Evolutionary conservation across 2,888 invertebrate species (phyloP), one percentile per base, ranked within the genome.

Genomic region (Plagodis dolabraria): DNA sequence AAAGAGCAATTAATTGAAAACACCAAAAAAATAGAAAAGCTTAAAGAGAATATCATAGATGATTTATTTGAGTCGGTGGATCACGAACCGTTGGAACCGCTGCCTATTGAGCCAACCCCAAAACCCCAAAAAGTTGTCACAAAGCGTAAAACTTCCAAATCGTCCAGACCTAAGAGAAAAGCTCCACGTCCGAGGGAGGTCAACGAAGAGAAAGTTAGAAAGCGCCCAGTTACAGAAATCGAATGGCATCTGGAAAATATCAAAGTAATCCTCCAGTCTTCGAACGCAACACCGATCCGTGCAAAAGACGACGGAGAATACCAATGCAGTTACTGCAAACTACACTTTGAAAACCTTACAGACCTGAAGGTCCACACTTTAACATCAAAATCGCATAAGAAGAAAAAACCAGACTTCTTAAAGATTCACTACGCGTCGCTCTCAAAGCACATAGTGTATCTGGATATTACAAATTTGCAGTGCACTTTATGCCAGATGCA

Each of bases 161-260:
- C 51, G 9, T 6, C 48, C 2, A 43, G 48, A 47, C 10, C 45
- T 9, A 61, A 61, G 48, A 53, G 60, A 10, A 61, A 61, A 42
- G 38, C 57, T 10, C 56, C 56, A 5, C 44, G 55, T 49, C 56
- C 34, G 0, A 40, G 56, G 33, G 56, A 57, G 0, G 40, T 36
- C 42, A 53, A 35, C 42, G 56, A 57, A 49, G 69, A 12, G 57
- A 75, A 51, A 68, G 69, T 62, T 52, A 71, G 54, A 49, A 71
- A 55, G 65, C 67, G 51, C 0, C 60, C 60, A 0, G 60, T 81
- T 0, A 75, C 82, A 0, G 86, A 88, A 63, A 59, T 86, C 0
- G 85, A 85, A 38, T 81, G 86, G 69, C 90, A 89, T 51, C 72
- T 85, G 8, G 85, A 87, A 2, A 88, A 87, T 45, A 82, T 88